Evolutionary conservation across 2,888 invertebrate genomes (phyloP).

Genomic region (Drosophila subquinaria): DNA sequence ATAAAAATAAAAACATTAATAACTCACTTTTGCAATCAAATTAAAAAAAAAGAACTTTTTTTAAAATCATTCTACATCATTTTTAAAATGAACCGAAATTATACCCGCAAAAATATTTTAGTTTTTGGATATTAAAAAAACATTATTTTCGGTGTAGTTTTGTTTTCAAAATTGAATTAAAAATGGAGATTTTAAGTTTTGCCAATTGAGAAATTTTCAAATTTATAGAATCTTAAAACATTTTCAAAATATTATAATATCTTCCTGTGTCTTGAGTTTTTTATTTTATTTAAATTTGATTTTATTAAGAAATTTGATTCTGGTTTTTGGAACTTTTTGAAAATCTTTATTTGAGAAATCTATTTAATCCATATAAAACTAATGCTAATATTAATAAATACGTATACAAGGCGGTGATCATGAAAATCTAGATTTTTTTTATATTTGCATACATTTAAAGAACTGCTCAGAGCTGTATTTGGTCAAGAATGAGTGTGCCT

Average conservation of each 20-base stretch:
- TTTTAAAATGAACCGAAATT: too few species aligned
- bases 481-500: conserved; percentile 11
- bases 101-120: too few species aligned
- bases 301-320: background rate
- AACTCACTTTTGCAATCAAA: too few species aligned
- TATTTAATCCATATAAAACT: background rate
- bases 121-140: too few species aligned
- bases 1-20: background rate
- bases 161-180: too few species aligned
- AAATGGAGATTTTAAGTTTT: too few species aligned
- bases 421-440: background rate
- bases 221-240: background rate
- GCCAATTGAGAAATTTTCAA: too few species aligned
- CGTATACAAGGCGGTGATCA: background rate
- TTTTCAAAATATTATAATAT: too few species aligned
- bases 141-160: too few species aligned
- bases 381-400: background rate
- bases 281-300: too few species aligned
- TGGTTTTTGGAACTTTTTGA: background rate
- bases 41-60: too few species aligned
- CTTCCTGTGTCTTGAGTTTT: background rate
- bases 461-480: background rate
- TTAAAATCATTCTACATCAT: too few species aligned
- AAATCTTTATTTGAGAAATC: background rate
- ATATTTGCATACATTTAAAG: background rate